Conservation (phyloP, 2,888 invertebrate genomes). For the Phlogophora meticulosa region DNA sequence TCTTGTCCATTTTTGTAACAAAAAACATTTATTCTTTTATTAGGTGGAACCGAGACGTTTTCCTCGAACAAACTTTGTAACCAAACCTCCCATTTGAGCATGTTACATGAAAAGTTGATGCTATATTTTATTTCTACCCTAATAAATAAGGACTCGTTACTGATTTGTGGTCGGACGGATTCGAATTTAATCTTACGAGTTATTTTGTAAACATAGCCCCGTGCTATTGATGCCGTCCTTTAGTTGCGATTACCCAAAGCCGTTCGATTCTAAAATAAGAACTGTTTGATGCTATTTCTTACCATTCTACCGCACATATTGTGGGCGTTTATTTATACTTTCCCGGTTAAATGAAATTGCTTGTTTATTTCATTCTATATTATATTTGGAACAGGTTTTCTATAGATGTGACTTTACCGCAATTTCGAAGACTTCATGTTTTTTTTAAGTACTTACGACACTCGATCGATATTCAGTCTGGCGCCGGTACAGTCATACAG, state of each 20-base stretch:
- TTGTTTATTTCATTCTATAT: conserved; percentile 16
- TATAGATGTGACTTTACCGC: not conserved
- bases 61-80: conserved; percentile 57
- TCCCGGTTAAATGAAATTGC: not conserved
- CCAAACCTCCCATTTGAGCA: conserved; percentile 60
- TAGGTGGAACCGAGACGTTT: conserved; percentile 52
- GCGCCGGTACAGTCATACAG: conserved; percentile 29
- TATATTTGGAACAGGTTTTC: not conserved
- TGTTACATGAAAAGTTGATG: conserved; percentile 67
- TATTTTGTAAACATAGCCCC: conserved; percentile 59
- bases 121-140: conserved; percentile 69
- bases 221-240: conserved; percentile 36
- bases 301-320: conserved; percentile 5
- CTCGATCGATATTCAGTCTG: conserved; percentile 46
- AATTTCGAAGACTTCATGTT: conserved; percentile 16
- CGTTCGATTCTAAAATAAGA: conserved; percentile 27
- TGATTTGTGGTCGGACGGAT: conserved; percentile 64
- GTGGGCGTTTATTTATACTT: conserved; percentile 17
- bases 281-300: conserved; percentile 30
- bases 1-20: conserved; percentile 51
- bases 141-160: conserved; percentile 65
- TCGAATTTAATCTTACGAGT: conserved; percentile 63
- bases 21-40: conserved; percentile 55
- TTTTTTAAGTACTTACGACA: conserved; percentile 30
- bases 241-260: conserved; percentile 38